These are phyloP conservation scores for Ornithoptera alexandrae DNA, from an alignment of 2,888 invertebrate species.

Conservation along the genomic window DNA sequence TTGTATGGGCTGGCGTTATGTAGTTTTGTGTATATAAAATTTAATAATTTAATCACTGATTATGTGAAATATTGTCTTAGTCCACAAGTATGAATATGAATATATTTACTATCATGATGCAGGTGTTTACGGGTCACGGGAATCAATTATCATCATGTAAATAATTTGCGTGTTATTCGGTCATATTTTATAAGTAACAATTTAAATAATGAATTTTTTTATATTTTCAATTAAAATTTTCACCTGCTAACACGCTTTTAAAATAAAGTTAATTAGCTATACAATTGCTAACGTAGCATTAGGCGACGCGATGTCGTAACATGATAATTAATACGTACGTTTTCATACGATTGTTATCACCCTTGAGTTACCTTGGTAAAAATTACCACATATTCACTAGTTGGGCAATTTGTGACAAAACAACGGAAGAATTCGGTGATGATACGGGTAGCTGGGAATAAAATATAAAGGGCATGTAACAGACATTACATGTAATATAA, in stretches of 20 bases:
- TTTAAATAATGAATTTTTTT: background rate
- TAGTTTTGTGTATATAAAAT: too few species aligned
- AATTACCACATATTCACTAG: conserved; percentile 18
- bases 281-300: conserved; percentile 31
- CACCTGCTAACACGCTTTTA: conserved; percentile 16
- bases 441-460: background rate
- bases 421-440: background rate
- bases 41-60: too few species aligned
- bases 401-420: background rate
- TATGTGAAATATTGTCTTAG: too few species aligned
- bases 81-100: too few species aligned
- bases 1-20: too few species aligned
- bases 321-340: conserved; percentile 29
- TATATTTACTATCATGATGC: too few species aligned
- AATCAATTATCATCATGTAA: background rate
- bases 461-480: too few species aligned
- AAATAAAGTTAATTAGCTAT: conserved; percentile 33
- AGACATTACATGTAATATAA: background rate
- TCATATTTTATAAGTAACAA: conserved; percentile 9
- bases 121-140: too few species aligned
- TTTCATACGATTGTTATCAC: conserved; percentile 22
- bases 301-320: conserved; percentile 28
- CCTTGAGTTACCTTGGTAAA: conserved; percentile 21
- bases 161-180: background rate
- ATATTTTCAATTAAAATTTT: conserved; percentile 1